These are phyloP conservation scores for Berghia stephanieae DNA, from an alignment of 1,140 invertebrate species.

Conservation along the genomic window DNA sequence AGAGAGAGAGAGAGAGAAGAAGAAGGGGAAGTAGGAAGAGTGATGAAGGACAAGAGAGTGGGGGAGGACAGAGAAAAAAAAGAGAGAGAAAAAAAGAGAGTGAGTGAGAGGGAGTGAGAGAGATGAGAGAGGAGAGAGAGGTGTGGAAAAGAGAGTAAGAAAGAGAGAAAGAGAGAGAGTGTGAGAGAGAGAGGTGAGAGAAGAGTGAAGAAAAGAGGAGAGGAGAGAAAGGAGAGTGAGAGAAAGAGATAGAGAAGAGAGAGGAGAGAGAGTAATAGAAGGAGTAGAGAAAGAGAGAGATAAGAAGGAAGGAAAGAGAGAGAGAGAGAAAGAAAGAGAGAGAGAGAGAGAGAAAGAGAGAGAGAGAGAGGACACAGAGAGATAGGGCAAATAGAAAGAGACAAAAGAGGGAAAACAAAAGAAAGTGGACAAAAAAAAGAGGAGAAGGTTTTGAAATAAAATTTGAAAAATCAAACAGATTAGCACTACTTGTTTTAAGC, in stretches of 20 bases:
- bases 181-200: too few species aligned
- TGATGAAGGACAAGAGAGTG: too few species aligned
- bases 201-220: too few species aligned
- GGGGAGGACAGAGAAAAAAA: too few species aligned
- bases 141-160: too few species aligned
- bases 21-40: too few species aligned
- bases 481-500: too few species aligned
- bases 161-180: too few species aligned
- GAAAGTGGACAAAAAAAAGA: not conserved
- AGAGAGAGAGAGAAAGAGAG: not conserved
- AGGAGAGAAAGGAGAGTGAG: not conserved
- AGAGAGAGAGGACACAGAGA: not conserved
- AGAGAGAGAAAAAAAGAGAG: too few species aligned
- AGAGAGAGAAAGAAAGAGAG: not conserved
- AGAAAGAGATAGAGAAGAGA: not conserved
- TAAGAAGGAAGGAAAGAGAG: not conserved
- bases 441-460: not conserved
- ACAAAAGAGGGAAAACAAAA: not conserved
- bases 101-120: too few species aligned
- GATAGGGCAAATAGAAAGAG: not conserved
- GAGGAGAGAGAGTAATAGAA: not conserved
- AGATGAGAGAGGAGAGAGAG: too few species aligned
- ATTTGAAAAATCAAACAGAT: not conserved
- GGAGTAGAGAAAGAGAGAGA: not conserved
- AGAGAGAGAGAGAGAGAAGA: too few species aligned